Base-by-base conservation (phyloP, 2,797 vertebrate species). In the Sebastes minor region DNA sequence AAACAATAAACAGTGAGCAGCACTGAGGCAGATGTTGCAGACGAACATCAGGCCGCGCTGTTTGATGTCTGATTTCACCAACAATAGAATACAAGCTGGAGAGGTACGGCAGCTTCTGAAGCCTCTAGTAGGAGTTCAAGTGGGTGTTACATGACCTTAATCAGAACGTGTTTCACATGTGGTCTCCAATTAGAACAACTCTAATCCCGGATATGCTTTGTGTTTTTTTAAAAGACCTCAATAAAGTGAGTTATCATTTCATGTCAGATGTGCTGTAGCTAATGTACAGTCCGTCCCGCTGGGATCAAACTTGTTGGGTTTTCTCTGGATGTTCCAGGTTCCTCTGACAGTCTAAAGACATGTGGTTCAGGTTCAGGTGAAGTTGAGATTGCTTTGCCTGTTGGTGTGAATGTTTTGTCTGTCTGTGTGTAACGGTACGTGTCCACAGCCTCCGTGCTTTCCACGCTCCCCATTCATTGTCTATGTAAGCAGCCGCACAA, bases 1-100 rank as follows among this genome's bases (percentile, higher is more conserved):
- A 90, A 93, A 93, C 91, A 94, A 94, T 94, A 94, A 94, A 95
- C 92, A 93, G 84, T 3, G 73, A 86, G 86, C 90, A 88, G 89
- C 78, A 75, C 84, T 53, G 87, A 90, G 84, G 90, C 92, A 92
- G 86, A 94, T 94, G 93, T 72, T 77, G 79, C 90, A 90, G 89
- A 75, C 59, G 65, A 83, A 79, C 83, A 87, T 91, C 86, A 79
- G 86, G 76, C 75, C 86, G 85, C 8, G 5, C 74, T 78, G 88
- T 91, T 93, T 93, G 91, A 94, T 92, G 92, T 90, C 77, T 78
- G 86, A 86, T 86, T 90, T 75, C 53, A 87, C 80, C 85, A 86
- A 86, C 89, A 84, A 82, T 73, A 79, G 49, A 76, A 61, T 33
- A 80, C 76, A 86, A 76, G 77, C 76, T 84, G 86, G 35, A 55